These are phyloP conservation scores for Dichetophora obliterata DNA, from an alignment of 2,888 invertebrate genomes.

Conservation along the genomic window DNA sequence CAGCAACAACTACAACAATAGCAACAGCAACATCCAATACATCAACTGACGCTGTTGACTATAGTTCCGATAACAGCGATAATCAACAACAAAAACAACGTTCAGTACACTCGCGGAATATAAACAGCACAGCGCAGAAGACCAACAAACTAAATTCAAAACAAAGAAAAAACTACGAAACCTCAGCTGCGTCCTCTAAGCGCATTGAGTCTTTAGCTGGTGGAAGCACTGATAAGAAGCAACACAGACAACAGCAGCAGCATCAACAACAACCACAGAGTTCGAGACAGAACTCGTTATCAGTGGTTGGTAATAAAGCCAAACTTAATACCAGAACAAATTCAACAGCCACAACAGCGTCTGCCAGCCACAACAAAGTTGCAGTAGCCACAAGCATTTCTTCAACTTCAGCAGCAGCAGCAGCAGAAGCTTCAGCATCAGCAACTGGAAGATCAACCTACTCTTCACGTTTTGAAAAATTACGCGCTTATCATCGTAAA, in stretches of 20 bases:
- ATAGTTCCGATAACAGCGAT: conserved; percentile 51
- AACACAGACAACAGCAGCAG: conserved; percentile 44
- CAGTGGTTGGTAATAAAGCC: conserved; percentile 52
- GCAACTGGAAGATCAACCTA: conserved; percentile 22
- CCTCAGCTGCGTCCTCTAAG: conserved; percentile 38
- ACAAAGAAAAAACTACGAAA: conserved; percentile 45
- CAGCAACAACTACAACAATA: conserved; percentile 31
- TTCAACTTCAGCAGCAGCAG: conserved; percentile 28
- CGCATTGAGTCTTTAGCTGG: conserved; percentile 46
- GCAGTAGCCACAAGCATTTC: conserved; percentile 38
- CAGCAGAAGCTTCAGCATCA: conserved; percentile 6
- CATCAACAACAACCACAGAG: conserved; percentile 39
- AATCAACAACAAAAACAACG: conserved; percentile 39
- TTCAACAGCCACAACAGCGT: conserved; percentile 34
- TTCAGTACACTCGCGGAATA: conserved; percentile 23
- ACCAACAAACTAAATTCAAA: conserved; percentile 36
- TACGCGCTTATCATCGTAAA: conserved; percentile 59
- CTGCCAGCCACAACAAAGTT: conserved; percentile 41
- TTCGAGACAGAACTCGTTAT: conserved; percentile 51
- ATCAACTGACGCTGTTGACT: conserved; percentile 28
- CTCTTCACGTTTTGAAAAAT: conserved; percentile 49
- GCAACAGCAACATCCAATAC: conserved; percentile 4
- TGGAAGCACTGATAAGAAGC: conserved; percentile 47
- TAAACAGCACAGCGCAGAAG: conserved; percentile 33
- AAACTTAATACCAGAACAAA: conserved; percentile 50